Evolutionary conservation across 2,113 vertebrate genomes (phyloP).

Genomic region (Nasalis larvatus): DNA sequence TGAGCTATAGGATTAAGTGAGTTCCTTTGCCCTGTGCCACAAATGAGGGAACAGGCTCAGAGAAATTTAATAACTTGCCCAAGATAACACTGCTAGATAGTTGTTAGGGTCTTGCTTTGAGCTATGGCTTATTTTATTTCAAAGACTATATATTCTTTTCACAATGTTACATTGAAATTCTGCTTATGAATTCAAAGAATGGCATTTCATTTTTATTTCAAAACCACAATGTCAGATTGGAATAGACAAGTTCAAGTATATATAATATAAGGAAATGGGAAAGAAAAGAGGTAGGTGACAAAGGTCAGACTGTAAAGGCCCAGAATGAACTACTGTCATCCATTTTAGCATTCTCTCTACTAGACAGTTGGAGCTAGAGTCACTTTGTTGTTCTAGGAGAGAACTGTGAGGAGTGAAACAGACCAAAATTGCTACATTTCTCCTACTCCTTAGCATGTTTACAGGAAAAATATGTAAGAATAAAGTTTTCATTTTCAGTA

Average conservation of each 20-base stretch:
- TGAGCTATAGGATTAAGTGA: not conserved
- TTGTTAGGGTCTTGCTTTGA: not conserved
- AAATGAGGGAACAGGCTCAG: not conserved
- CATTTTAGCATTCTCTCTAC: not conserved
- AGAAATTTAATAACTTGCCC: not conserved
- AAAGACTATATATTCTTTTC: not conserved
- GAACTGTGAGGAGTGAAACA: not conserved
- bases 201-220: slow-evolving; percentile 51
- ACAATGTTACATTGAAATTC: slow-evolving; percentile 10
- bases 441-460: not conserved
- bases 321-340: not conserved
- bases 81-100: not conserved
- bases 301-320: not conserved
- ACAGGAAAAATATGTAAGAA: slow-evolving; percentile 15
- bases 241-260: slow-evolving; percentile 23
- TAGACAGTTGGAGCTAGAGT: not conserved
- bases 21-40: not conserved
- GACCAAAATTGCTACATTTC: not conserved
- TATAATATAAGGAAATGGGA: not conserved
- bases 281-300: not conserved
- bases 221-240: not conserved
- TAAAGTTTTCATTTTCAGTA: slow-evolving; percentile 27
- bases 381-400: not conserved
- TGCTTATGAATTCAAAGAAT: not conserved
- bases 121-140: slow-evolving; percentile 29